Evolutionary conservation across 2,797 vertebrate species (phyloP).

Genomic region (Sciaenops ocellatus): DNA sequence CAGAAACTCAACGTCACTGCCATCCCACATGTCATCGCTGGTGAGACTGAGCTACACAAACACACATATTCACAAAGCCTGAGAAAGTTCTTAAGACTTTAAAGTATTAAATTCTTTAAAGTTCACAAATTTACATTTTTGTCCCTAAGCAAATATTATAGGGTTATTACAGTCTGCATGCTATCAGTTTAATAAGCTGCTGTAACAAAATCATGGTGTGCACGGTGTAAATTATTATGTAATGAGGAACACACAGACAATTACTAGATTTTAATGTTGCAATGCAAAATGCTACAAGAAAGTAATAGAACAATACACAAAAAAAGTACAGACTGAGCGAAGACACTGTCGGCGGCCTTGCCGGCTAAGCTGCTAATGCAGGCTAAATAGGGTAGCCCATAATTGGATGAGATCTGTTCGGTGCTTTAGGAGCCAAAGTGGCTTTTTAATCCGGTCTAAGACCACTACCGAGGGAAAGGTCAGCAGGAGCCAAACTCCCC

Average conservation of each 20-base stretch:
- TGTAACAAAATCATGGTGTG: neutral
- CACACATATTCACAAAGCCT: neutral
- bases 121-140: neutral
- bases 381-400: constrained; percentile 74
- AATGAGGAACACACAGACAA: neutral
- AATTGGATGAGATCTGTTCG: constrained; percentile 78
- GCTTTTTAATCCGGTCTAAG: constrained; percentile 70
- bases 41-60: constrained; percentile 77
- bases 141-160: neutral
- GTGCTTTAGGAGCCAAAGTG: constrained; percentile 62
- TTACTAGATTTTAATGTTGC: too few species aligned
- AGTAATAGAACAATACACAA: neutral
- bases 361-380: constrained; percentile 67
- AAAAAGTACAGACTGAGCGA: neutral
- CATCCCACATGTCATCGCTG: constrained; percentile 91
- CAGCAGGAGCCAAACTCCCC: constrained; percentile 19
- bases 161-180: neutral
- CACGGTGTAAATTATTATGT: neutral
- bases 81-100: neutral
- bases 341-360: constrained; percentile 1
- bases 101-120: neutral
- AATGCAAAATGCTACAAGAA: too few species aligned
- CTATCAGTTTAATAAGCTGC: neutral
- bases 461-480: constrained; percentile 44
- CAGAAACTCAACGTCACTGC: constrained; percentile 89